A percentile compares a stretch with the other conserved stretches of the same genome.
phyloP scores from a whole-genome alignment of 2,888 invertebrate species.

The Petrophora chlorosata region DNA sequence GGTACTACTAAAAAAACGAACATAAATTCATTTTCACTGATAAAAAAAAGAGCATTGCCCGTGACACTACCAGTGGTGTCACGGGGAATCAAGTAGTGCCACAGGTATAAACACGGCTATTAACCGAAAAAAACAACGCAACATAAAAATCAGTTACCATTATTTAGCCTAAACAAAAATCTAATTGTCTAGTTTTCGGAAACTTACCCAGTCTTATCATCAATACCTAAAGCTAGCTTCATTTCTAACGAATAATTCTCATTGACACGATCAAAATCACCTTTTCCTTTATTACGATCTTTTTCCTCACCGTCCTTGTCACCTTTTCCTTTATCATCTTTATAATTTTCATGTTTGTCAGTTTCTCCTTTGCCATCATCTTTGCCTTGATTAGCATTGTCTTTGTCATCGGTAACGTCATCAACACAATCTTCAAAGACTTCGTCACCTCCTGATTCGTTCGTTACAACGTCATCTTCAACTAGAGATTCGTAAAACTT shows the following conservation, averaged over 20 bases:
- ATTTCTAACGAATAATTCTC: conserved; percentile 73
- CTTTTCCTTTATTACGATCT: conserved; percentile 2
- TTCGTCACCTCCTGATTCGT: conserved; percentile 50
- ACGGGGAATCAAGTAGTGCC: no score
- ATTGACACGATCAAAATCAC: conserved; percentile 48
- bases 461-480: conserved; percentile 15
- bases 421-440: conserved; percentile 69
- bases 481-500: conserved; percentile 19
- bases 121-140: conserved; percentile 20
- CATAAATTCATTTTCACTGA: conserved; percentile 14
- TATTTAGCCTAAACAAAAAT: not conserved
- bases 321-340: not conserved
- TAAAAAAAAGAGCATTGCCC: no score
- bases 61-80: no score
- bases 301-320: not conserved
- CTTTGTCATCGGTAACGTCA: conserved; percentile 34
- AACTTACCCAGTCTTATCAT: no score
- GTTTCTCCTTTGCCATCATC: not conserved
- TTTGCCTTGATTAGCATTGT: conserved; percentile 3
- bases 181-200: no score
- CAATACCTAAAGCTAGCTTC: conserved; percentile 67
- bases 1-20: conserved; percentile 6
- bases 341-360: conserved; percentile 9
- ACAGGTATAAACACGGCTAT: no score
- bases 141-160: conserved; percentile 11